phyloP scores from a whole-genome alignment of 2,113 vertebrate genomes.

The Protobothrops mucrosquamatus region DNA sequence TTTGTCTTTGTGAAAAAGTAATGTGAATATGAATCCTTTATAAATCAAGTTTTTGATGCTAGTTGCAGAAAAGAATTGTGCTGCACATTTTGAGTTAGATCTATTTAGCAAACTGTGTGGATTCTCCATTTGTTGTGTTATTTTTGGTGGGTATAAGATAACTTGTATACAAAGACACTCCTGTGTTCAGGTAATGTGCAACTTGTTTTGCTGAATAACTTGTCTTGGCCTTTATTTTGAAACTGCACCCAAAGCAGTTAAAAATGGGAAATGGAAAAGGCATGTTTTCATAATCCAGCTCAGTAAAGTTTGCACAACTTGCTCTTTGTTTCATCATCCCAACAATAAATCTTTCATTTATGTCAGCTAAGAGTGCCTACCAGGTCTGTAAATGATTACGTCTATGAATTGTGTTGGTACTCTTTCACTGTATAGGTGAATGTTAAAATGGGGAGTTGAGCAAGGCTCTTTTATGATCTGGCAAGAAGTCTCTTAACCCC shows the following conservation, averaged over 20 bases:
- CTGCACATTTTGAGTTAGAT: slow-evolving; percentile 37
- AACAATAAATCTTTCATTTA: slow-evolving; percentile 74
- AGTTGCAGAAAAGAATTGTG: slow-evolving; percentile 31
- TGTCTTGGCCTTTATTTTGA: slow-evolving; percentile 61
- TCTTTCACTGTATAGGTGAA: slow-evolving; percentile 61
- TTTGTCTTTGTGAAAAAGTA: background rate
- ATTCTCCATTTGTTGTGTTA: slow-evolving; percentile 34
- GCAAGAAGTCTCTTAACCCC: slow-evolving; percentile 56
- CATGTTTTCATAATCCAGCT: slow-evolving; percentile 71
- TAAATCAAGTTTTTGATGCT: background rate
- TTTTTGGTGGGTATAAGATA: slow-evolving; percentile 56
- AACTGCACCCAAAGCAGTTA: slow-evolving; percentile 61
- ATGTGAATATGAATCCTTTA: background rate
- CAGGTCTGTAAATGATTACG: slow-evolving; percentile 75
- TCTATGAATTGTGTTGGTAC: slow-evolving; percentile 60
- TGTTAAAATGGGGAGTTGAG: slow-evolving; percentile 63
- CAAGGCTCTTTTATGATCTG: slow-evolving; percentile 54
- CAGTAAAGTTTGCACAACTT: slow-evolving; percentile 75
- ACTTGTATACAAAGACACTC: slow-evolving; percentile 54
- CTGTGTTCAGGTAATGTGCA: slow-evolving; percentile 51
- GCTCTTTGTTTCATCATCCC: slow-evolving; percentile 75
- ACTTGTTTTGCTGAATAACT: slow-evolving; percentile 60
- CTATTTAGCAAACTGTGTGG: slow-evolving; percentile 26
- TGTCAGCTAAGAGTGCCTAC: slow-evolving; percentile 68
- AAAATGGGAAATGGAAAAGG: slow-evolving; percentile 71